A percentile compares a stretch with the other conserved stretches of the same genome.
Conservation (phyloP, 2,113 vertebrate species). For the Gymnarchus niloticus region DNA sequence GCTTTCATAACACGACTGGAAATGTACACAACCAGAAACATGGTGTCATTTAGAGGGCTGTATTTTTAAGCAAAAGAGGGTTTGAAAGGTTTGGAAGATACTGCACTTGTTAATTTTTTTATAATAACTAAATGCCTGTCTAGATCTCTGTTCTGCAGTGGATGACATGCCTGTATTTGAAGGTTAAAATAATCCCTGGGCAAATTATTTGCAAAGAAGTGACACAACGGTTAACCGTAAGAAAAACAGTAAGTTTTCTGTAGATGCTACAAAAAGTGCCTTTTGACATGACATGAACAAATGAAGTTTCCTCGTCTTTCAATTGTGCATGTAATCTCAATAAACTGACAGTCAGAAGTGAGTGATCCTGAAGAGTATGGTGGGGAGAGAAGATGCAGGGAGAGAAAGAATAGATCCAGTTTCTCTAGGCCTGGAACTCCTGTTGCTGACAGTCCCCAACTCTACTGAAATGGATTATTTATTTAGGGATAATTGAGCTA, state of each 20-base stretch:
- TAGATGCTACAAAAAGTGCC: background rate
- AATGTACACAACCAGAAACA: background rate
- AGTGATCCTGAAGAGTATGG: too few relatives aligned
- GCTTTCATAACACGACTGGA: background rate
- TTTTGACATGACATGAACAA: background rate
- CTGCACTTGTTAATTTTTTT: background rate
- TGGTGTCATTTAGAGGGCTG: background rate
- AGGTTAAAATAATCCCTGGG: background rate
- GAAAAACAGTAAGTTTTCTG: background rate
- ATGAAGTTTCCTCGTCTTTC: background rate
- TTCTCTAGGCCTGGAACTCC: background rate
- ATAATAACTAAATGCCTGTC: constrained; percentile 1
- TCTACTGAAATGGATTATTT: constrained; percentile 62
- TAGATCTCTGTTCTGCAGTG: background rate
- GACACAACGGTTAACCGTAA: background rate
- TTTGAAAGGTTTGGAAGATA: background rate
- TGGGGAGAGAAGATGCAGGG: background rate
- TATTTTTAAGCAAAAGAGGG: background rate
- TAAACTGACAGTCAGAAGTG: background rate
- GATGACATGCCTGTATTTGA: background rate
- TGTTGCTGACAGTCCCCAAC: constrained; percentile 53
- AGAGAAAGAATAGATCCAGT: background rate
- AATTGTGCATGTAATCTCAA: background rate
- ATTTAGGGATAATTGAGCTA: constrained; percentile 62
- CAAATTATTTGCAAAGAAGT: background rate